These are phyloP conservation scores for Myotis vivesi DNA, from an alignment of 2,797 vertebrate species.

Conservation along the genomic window DNA sequence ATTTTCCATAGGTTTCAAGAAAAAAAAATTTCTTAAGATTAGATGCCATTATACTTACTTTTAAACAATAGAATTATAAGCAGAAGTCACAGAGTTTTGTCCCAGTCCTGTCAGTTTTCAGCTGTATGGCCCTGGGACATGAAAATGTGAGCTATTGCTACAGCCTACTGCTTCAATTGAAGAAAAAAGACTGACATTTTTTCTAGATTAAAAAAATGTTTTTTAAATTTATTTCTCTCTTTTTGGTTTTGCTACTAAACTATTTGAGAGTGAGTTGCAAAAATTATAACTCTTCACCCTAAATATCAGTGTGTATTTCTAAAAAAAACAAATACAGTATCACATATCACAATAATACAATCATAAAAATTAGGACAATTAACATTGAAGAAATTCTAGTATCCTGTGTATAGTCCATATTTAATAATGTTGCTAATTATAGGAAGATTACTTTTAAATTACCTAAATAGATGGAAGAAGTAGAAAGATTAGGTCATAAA, in stretches of 20 bases:
- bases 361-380: conserved; percentile 4
- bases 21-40: conserved; percentile 38
- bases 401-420: neutral
- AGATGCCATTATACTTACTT: neutral
- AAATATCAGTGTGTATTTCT: conserved; percentile 43
- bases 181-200: neutral
- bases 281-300: neutral
- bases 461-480: neutral
- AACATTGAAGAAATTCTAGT: neutral
- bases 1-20: conserved; percentile 47
- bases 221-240: neutral
- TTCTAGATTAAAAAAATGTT: neutral
- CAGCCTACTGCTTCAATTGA: neutral
- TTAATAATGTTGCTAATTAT: neutral
- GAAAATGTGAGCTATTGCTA: neutral
- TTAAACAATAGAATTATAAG: conserved; percentile 13
- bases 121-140: neutral
- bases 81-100: neutral
- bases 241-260: neutral
- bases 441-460: neutral
- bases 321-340: neutral
- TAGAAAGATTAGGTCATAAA: neutral
- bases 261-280: neutral
- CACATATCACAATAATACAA: neutral
- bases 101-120: neutral